A percentile compares a stretch with the other conserved stretches of the same genome.
phyloP scores from a whole-genome alignment of 2,888 invertebrate genomes.

The Petrolisthes manimaculis region DNA sequence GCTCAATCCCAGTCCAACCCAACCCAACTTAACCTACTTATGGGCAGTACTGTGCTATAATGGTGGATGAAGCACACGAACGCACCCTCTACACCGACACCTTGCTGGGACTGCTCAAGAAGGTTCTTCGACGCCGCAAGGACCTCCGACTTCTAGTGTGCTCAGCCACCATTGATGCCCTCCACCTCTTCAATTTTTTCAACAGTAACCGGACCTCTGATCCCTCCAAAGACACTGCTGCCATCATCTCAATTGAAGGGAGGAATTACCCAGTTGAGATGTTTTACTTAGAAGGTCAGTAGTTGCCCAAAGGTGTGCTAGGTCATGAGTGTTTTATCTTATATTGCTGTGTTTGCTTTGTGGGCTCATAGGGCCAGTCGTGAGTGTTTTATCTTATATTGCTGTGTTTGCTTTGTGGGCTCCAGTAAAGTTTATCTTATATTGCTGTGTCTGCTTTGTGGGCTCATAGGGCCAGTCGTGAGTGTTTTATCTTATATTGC shows the following conservation, averaged over 20 bases:
- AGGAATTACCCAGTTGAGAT: constrained; percentile 88
- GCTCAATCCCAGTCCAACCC: not conserved
- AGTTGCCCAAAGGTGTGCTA: not conserved
- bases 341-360: not conserved
- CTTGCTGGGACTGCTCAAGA: constrained; percentile 91
- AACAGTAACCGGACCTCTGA: constrained; percentile 72
- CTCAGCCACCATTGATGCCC: constrained; percentile 96
- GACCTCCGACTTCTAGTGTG: constrained; percentile 88
- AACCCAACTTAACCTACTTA: not conserved
- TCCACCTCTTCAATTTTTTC: constrained; percentile 85
- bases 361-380: not conserved
- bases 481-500: not conserved
- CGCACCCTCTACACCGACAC: constrained; percentile 93
- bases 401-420: not conserved
- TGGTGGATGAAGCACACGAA: constrained; percentile 97
- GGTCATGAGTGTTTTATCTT: not conserved
- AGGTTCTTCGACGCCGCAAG: constrained; percentile 86
- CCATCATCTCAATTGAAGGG: constrained; percentile 84
- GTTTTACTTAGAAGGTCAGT: constrained; percentile 80
- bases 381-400: not conserved
- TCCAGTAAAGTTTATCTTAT: not conserved
- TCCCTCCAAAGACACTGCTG: constrained; percentile 74
- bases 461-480: not conserved
- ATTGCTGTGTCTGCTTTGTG: not conserved
- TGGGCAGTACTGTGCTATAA: constrained; percentile 84